Conservation (phyloP, 2,113 vertebrate genomes). For the Zosterops hypoxanthus region DNA sequence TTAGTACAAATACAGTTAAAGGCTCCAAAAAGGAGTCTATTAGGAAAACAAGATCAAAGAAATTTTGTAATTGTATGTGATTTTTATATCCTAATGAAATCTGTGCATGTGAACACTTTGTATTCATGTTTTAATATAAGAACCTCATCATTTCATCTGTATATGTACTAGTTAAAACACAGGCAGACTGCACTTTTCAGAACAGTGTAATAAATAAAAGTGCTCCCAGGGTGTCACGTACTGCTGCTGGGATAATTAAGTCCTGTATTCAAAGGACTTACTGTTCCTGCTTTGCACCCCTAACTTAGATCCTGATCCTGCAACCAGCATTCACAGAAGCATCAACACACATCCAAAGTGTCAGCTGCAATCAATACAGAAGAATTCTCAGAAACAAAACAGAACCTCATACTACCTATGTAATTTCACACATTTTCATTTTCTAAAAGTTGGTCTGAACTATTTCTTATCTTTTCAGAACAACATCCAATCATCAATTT, state of each 20-base stretch:
- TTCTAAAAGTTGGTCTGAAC: neutral
- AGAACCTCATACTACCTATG: neutral
- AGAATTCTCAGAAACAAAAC: neutral
- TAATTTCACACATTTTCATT: neutral
- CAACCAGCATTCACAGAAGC: neutral
- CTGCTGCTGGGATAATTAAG: neutral
- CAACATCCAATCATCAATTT: neutral
- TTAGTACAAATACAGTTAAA: neutral
- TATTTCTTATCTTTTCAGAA: neutral
- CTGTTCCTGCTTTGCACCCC: neutral
- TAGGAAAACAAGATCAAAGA: neutral
- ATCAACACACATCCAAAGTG: neutral
- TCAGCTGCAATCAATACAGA: neutral
- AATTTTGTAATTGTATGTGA: neutral
- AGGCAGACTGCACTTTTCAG: neutral
- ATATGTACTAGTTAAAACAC: neutral
- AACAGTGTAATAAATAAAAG: neutral
- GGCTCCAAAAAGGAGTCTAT: neutral
- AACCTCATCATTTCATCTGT: neutral
- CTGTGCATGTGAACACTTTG: neutral
- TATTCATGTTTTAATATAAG: neutral
- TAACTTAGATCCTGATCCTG: neutral
- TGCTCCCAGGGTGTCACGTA: neutral
- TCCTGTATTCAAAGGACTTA: neutral
- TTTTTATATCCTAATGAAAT: neutral